phyloP scores from a whole-genome alignment of 2,888 invertebrate genomes.

The Drosophila ochracea region DNA sequence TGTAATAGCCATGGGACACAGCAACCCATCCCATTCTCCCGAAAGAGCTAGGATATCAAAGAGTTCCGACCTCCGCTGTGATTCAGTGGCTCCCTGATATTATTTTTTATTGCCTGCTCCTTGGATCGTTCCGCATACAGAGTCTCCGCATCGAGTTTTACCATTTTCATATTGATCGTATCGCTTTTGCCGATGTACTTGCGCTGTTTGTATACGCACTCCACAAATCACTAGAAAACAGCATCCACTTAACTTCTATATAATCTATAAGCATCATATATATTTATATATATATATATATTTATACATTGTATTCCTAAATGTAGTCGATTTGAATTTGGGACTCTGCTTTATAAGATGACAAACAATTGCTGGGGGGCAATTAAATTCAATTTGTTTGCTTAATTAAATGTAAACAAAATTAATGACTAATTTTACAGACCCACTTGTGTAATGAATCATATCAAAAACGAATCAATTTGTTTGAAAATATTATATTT shows the following conservation, averaged over 20 bases:
- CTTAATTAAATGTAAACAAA: constrained; percentile 56
- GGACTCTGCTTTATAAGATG: constrained; percentile 52
- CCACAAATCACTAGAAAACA: constrained; percentile 65
- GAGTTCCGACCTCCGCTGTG: no score
- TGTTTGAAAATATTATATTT: neutral
- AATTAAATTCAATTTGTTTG: constrained; percentile 33
- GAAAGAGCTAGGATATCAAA: no score
- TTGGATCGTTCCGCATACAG: constrained; percentile 58
- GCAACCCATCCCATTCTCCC: no score
- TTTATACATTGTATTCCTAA: constrained; percentile 13
- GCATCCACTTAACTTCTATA: neutral
- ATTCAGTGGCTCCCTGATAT: no score
- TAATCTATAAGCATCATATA: neutral
- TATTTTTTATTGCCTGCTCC: constrained; percentile 40
- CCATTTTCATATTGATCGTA: constrained; percentile 75
- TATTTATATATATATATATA: neutral
- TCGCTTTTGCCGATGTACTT: constrained; percentile 76
- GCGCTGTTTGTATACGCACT: constrained; percentile 70
- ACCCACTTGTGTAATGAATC: constrained; percentile 43
- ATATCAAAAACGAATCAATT: constrained; percentile 32
- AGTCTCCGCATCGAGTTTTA: constrained; percentile 66
- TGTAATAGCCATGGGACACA: no score
- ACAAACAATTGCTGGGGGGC: neutral
- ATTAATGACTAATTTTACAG: constrained; percentile 5
- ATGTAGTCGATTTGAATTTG: constrained; percentile 7